Conservation (phyloP, 1,140 invertebrate species). For the Arion vulgaris region DNA sequence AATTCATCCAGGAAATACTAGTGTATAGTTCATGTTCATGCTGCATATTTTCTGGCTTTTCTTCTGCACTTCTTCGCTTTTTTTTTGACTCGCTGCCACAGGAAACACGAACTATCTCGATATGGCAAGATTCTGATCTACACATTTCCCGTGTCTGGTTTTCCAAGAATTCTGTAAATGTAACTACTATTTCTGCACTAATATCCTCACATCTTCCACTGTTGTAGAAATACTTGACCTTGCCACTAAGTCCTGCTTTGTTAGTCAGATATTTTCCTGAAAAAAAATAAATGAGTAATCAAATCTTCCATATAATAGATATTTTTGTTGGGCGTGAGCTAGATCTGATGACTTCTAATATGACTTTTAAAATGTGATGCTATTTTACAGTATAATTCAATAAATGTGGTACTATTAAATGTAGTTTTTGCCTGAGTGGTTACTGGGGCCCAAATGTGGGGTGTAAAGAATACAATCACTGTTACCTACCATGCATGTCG, state of each 20-base stretch:
- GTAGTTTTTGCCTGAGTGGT: too few relatives aligned
- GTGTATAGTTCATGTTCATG: background rate
- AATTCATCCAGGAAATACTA: background rate
- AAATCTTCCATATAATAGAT: too few relatives aligned
- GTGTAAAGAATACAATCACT: too few relatives aligned
- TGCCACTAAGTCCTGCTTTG: conserved; percentile 33
- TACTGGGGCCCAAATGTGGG: too few relatives aligned
- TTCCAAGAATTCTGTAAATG: conserved; percentile 37
- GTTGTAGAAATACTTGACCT: conserved; percentile 44
- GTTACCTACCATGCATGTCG: too few relatives aligned
- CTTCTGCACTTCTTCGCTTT: background rate
- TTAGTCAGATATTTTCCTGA: conserved; percentile 38
- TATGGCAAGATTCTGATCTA: conserved; percentile 36
- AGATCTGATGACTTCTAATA: too few relatives aligned
- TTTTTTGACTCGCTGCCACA: conserved; percentile 38
- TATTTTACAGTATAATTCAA: too few relatives aligned
- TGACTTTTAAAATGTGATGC: too few relatives aligned
- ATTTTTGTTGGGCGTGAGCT: too few relatives aligned
- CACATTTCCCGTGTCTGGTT: conserved; percentile 40
- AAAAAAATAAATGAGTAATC: too few relatives aligned
- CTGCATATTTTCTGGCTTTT: background rate
- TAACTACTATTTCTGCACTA: conserved; percentile 32
- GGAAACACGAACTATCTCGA: conserved; percentile 29
- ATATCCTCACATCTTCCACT: conserved; percentile 36
- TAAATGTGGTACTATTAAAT: too few relatives aligned